Base-by-base conservation (phyloP, 2,113 vertebrate species). In the Probosciger aterrimus region DNA sequence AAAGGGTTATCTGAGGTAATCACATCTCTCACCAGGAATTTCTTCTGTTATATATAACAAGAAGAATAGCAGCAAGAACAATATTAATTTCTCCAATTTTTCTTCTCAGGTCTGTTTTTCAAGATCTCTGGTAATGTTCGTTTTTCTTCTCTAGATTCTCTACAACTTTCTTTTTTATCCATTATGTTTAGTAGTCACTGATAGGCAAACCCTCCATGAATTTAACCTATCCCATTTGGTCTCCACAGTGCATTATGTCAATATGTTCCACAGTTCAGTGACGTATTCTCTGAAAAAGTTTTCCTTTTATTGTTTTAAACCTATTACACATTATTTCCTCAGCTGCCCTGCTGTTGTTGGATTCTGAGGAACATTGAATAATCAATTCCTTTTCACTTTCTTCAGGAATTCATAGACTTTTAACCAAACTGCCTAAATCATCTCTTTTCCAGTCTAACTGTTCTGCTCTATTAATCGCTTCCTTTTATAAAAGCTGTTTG, bases 361-460 rank as follows among this genome's bases (percentile, higher is more conserved):
- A 89, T 92, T 2, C 0, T 91, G 52, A 73, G 86, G 92, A 93
- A 68, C 39, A 91, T 28, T 73, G 84, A 92, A 92, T 68, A 95
- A 96, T 96, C 96, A 95, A 96, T 96, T 76, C 35, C 63, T 84
- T 47, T 91, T 91, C 62, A 49, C 74, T 93, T 97, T 83, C 25
- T 86, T 82, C 44, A 73, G 74, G 62, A 89, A 82, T 93, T 78
- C 86, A 87, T 73, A 76, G 73, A 89, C 83, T 92, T 96, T 84
- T 73, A 33, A 63, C 44, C 52, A 82, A 91, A 79, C 39, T 76
- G 71, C 43, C 57, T 95, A 89, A 91, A 95, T 92, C 6, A 85
- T 82, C 77, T 81, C 12, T 95, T 95, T 95, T 89, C 74, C 69
- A 79, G 64, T 71, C 86, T 87, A 57, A 64, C 84, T 84, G 64